Evolutionary conservation across 2,113 vertebrate genomes (phyloP).

Genomic region (Paraplagusia blochii): DNA sequence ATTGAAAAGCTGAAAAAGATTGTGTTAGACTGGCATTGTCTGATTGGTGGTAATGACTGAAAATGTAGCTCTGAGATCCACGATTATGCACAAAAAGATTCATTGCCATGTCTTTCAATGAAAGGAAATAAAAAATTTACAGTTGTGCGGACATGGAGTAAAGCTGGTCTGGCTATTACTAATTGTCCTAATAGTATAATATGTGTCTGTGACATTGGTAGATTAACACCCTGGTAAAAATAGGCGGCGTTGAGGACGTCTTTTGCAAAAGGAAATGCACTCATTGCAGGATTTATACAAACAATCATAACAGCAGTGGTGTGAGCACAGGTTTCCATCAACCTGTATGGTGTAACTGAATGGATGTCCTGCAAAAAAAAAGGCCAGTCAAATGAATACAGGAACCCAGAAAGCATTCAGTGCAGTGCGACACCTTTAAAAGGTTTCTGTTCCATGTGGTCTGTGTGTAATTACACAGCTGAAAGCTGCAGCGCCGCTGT

Average conservation of each 20-base stretch:
- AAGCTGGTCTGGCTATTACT: too few relatives aligned
- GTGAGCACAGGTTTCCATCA: background rate
- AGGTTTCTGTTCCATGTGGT: slow-evolving; percentile 17
- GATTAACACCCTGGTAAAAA: too few relatives aligned
- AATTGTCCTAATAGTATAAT: too few relatives aligned
- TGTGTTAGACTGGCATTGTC: too few relatives aligned
- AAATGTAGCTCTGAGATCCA: too few relatives aligned
- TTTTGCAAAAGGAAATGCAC: slow-evolving; percentile 8
- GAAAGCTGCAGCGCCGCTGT: slow-evolving; percentile 61
- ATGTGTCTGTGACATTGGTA: too few relatives aligned
- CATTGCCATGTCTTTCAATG: too few relatives aligned
- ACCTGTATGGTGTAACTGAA: slow-evolving; percentile 15
- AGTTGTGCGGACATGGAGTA: too few relatives aligned
- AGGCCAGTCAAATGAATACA: slow-evolving; percentile 15
- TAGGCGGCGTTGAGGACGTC: background rate
- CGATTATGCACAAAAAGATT: too few relatives aligned
- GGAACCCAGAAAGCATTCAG: slow-evolving; percentile 12
- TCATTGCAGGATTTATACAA: background rate
- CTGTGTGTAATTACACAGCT: slow-evolving; percentile 44
- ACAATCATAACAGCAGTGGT: background rate
- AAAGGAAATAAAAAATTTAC: too few relatives aligned
- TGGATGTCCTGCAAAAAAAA: slow-evolving; percentile 29
- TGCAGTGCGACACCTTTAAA: slow-evolving; percentile 9
- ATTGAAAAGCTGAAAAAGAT: too few relatives aligned
- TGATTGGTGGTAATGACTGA: too few relatives aligned